Conservation (phyloP, 2,797 vertebrate species). For the Girardinus metallicus region DNA sequence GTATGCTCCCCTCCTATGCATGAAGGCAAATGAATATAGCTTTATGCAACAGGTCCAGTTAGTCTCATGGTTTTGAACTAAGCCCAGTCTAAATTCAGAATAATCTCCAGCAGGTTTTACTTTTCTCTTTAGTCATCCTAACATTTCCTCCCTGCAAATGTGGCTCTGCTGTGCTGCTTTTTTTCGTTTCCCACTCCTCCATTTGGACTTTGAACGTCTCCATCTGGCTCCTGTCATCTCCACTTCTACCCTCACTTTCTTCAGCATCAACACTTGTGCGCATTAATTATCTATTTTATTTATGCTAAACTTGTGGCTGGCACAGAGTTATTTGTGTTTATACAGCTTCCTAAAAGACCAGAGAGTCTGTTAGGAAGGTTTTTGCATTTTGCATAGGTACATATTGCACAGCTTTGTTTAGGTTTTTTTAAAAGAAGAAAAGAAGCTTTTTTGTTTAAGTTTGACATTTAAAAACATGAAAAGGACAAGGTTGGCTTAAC, state of each 20-base stretch:
- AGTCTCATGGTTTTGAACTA: slow-evolving; percentile 12
- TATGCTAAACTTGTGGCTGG: slow-evolving; percentile 47
- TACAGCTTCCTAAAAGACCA: background rate
- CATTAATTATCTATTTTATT: slow-evolving; percentile 46
- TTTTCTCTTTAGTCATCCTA: slow-evolving; percentile 7
- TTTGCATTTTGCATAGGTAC: slow-evolving; percentile 6
- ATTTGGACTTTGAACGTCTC: slow-evolving; percentile 54
- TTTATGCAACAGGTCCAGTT: slow-evolving; percentile 24
- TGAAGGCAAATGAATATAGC: background rate
- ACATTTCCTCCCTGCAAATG: slow-evolving; percentile 20
- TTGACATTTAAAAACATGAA: background rate
- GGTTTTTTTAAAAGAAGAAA: background rate
- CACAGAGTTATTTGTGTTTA: slow-evolving; percentile 23
- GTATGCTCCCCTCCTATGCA: background rate
- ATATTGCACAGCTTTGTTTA: background rate
- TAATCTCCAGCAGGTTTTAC: background rate
- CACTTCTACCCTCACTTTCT: slow-evolving; percentile 52
- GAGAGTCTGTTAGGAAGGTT: slow-evolving; percentile 15
- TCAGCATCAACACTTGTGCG: slow-evolving; percentile 36
- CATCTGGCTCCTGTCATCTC: slow-evolving; percentile 66
- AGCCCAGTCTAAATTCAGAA: slow-evolving; percentile 3
- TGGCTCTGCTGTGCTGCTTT: slow-evolving; percentile 24
- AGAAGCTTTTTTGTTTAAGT: background rate
- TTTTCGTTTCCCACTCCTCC: slow-evolving; percentile 2
- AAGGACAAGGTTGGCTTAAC: background rate